Base-by-base conservation (phyloP, 1,140 invertebrate genomes). In the Hylaeus anthracinus region DNA sequence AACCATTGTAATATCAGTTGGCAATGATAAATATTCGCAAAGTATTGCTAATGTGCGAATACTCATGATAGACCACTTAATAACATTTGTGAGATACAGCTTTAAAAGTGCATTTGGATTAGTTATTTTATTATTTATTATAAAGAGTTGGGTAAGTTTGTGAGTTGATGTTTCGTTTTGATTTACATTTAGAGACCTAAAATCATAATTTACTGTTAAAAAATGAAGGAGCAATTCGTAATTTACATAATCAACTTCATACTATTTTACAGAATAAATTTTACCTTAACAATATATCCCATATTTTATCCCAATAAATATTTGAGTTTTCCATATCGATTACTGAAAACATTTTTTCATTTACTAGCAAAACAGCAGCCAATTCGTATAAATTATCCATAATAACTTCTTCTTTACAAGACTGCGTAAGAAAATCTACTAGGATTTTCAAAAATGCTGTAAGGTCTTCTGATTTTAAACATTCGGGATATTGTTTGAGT, bases 211-310 rank as follows among this genome's bases (percentile, higher is more conserved):
- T 63, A 64, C 45, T 74, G 12, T n/a, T 69, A 37, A 74, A 26
- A 48, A 61, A 37, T 45, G 43, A 45, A 45, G 5, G 5, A 45
- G 3, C 43, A 45, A 45, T 45, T 2, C 5, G 3, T 45, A 5
- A 45, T 45, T 45, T 45, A 45, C 5, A 1, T 45, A 45, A 45
- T 45, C 2, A 45, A 45, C 0, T 45, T 45, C 3, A 45, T 45
- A 45, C 5, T 45, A 5, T 45, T 45, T 45, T 45, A 45, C 5
- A 45, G 5, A 45, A 5, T 5, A 3, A 45, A 45, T 74, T 37
- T 56, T 86, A 94, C 94, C 94, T 91, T 77, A 94, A 81, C 9
- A 90, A 86, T 56, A 89, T 90, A 75, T 94, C 92, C 88, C 91
- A 93, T 26, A 94, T 90, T 66, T 92, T 88, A 53, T 87, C 88